phyloP scores from a whole-genome alignment of 2,797 vertebrate genomes.

The Aplochiton taeniatus region DNA sequence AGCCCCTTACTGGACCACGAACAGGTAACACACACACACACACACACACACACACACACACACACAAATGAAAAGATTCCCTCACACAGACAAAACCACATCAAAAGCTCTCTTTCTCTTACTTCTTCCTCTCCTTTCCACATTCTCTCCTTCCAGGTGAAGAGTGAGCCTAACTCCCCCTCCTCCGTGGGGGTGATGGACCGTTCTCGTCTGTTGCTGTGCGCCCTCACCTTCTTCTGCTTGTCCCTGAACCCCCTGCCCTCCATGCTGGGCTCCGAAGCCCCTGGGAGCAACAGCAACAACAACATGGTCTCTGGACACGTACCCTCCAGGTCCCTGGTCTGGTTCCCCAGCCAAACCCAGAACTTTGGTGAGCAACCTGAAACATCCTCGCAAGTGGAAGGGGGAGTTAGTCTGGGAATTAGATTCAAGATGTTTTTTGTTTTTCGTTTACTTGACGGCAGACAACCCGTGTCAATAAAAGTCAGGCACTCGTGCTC shows the following conservation, averaged over 20 bases:
- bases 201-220: constrained; percentile 93
- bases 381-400: too few relatives aligned
- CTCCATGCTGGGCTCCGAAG: constrained; percentile 82
- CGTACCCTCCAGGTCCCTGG: constrained; percentile 77
- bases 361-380: constrained; percentile 73
- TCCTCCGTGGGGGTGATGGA: constrained; percentile 94
- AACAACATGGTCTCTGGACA: constrained; percentile 56
- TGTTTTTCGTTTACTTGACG: not conserved
- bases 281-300: constrained; percentile 16
- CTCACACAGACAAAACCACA: not conserved
- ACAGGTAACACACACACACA: constrained; percentile 55
- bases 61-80: not conserved
- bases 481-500: too few relatives aligned
- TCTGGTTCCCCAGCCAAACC: constrained; percentile 76
- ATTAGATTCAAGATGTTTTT: not conserved
- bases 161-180: constrained; percentile 92
- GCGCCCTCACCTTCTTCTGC: constrained; percentile 93
- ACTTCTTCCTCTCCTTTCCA: not conserved
- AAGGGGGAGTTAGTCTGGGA: too few relatives aligned
- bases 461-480: too few relatives aligned
- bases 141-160: constrained; percentile 77
- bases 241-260: constrained; percentile 95
- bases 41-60: constrained; percentile 11
- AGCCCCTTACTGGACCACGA: constrained; percentile 88
- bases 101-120: not conserved